phyloP scores from a whole-genome alignment of 2,797 vertebrate species.

The Gymnodraco acuticeps region DNA sequence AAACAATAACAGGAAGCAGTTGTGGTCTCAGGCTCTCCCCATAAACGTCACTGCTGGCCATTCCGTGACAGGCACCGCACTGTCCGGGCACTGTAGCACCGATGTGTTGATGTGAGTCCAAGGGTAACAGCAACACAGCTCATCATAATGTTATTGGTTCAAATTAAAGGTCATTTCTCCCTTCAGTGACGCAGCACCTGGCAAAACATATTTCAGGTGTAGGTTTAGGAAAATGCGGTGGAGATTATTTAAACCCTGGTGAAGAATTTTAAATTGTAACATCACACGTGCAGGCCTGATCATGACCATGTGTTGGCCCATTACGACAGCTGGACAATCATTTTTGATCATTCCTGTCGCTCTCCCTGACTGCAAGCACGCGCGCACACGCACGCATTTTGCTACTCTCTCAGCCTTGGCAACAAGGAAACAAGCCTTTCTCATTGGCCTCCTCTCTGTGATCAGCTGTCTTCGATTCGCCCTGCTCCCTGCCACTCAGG shows the following conservation, averaged over 20 bases:
- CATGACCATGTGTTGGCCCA: neutral
- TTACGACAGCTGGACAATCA: constrained; percentile 1
- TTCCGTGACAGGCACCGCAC: constrained; percentile 54
- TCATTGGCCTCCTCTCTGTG: constrained; percentile 63
- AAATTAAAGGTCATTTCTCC: constrained; percentile 15
- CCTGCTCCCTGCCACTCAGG: constrained; percentile 66
- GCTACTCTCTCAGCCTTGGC: constrained; percentile 70
- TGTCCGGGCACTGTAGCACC: constrained; percentile 3
- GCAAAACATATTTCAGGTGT: neutral
- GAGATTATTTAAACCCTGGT: neutral
- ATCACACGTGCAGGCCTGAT: neutral
- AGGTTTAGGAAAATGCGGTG: neutral
- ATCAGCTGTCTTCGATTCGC: constrained; percentile 61
- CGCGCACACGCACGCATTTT: neutral
- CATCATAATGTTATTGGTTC: neutral
- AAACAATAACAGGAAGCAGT: constrained; percentile 27
- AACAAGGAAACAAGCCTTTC: constrained; percentile 65
- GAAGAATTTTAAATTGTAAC: neutral
- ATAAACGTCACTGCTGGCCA: constrained; percentile 26
- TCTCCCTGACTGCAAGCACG: neutral
- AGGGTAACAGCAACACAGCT: neutral
- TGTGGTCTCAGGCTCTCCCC: constrained; percentile 32
- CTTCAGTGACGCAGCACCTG: constrained; percentile 9
- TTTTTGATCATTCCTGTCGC: constrained; percentile 18
- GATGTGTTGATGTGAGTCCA: constrained; percentile 4